Base-by-base conservation (phyloP, 2,888 invertebrate species). In the Ectemnius cavifrons region DNA sequence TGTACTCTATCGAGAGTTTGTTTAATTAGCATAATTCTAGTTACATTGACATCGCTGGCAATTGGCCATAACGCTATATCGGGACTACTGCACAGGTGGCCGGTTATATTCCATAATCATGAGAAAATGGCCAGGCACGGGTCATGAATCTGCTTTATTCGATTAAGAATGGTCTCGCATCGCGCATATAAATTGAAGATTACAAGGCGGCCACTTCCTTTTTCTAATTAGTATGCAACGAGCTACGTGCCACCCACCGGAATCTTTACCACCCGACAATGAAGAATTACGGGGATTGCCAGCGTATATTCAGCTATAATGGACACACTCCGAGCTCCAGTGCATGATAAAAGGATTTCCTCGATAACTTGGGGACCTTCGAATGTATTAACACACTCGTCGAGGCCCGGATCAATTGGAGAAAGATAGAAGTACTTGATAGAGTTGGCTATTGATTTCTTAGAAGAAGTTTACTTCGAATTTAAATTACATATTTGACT, bases 81-180 rank as follows among this genome's bases (percentile, higher is more conserved):
- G 16, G 16, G 5, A 52, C 2, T 52, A 52, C 5, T 52, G 52
- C 52, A 52, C n/a, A 16, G n/a, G n/a, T 52, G 52, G 52, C 14
- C 11, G n/a, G 52, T 52, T 52, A 52, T 52, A 52, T 52, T 52
- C 52, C 14, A 52, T 52, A 52, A 52, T 52, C 16, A 52, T 52
- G 52, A 52, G 52, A 52, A 52, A 52, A 52, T 16, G 16, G n/a
- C 14, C 2, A 2, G 16, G n/a, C 16, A 14, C 16, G 52, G 52
- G n/a, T 52, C 52, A 52, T 52, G 52, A 52, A 52, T 52, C 52
- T 52, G 52, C 52, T 52, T 52, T 16, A 52, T 52, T 52, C 52
- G 52, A 14, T 14, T 52, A 52, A 52, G 52, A 52, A 52, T 52
- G 52, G 52, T 11, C 37, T 52, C 52, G 52, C 52, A 52, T 52